These are phyloP conservation scores for Phengaris arion DNA, from an alignment of 2,888 invertebrate genomes.

Conservation along the genomic window DNA sequence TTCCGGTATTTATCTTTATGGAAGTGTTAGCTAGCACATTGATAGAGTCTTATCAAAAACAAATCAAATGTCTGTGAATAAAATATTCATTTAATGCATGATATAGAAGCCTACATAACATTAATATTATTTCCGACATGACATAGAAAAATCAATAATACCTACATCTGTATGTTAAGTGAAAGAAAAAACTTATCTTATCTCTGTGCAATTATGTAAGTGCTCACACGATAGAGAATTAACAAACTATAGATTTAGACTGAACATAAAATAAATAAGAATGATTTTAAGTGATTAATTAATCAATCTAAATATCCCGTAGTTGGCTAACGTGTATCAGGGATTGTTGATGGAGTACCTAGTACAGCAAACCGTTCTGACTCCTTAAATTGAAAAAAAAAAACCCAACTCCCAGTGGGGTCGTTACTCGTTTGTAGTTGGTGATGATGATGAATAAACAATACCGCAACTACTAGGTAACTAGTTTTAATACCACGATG, in stretches of 20 bases:
- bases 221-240: neutral
- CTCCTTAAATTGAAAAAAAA: no score
- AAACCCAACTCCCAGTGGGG: no score
- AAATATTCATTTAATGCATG: neutral
- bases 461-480: no score
- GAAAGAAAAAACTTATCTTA: slow-evolving; percentile 5
- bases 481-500: no score
- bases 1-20: neutral
- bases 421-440: no score
- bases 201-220: neutral
- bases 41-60: neutral
- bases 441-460: no score
- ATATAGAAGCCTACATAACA: neutral
- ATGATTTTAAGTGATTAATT: neutral
- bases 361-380: no score
- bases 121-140: neutral
- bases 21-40: neutral
- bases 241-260: neutral
- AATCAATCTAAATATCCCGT: neutral
- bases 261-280: neutral
- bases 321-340: neutral
- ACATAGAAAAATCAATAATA: neutral
- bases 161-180: neutral
- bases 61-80: neutral
- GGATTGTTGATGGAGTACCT: no score